phyloP scores from a whole-genome alignment of 2,113 vertebrate genomes.

The Catharus bicknelli region DNA sequence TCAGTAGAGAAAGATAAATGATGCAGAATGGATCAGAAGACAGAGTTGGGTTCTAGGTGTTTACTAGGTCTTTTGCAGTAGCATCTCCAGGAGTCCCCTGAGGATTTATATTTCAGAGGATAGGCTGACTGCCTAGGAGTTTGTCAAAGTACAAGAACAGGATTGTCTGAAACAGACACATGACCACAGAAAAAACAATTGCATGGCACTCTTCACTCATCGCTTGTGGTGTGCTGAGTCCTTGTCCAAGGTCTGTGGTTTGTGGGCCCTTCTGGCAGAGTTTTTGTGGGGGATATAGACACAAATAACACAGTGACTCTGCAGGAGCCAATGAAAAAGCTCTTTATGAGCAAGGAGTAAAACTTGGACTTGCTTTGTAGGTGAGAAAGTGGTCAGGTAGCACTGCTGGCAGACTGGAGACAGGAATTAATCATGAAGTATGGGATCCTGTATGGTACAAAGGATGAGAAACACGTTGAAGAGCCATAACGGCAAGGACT shows the following conservation, averaged over 20 bases:
- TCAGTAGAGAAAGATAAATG: background rate
- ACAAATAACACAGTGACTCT: background rate
- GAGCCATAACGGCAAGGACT: background rate
- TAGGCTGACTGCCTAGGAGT: background rate
- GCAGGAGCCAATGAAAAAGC: background rate
- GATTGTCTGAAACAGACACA: background rate
- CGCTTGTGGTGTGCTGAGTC: background rate
- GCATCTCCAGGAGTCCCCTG: background rate
- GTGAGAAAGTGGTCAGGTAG: background rate
- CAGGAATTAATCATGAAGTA: background rate
- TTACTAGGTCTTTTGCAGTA: background rate
- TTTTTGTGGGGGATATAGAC: background rate
- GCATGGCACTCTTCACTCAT: background rate
- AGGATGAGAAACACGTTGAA: background rate
- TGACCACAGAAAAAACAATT: background rate
- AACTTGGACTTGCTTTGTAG: background rate
- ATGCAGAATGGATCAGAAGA: background rate
- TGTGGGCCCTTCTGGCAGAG: background rate
- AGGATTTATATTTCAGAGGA: background rate
- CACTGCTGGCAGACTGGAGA: background rate
- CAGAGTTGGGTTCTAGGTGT: background rate
- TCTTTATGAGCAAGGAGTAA: background rate
- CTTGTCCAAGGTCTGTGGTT: background rate
- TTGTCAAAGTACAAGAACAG: background rate
- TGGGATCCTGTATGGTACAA: fast-evolving